These are phyloP conservation scores for Philonicus albiceps DNA, from an alignment of 2,888 invertebrate genomes.

Conservation along the genomic window DNA sequence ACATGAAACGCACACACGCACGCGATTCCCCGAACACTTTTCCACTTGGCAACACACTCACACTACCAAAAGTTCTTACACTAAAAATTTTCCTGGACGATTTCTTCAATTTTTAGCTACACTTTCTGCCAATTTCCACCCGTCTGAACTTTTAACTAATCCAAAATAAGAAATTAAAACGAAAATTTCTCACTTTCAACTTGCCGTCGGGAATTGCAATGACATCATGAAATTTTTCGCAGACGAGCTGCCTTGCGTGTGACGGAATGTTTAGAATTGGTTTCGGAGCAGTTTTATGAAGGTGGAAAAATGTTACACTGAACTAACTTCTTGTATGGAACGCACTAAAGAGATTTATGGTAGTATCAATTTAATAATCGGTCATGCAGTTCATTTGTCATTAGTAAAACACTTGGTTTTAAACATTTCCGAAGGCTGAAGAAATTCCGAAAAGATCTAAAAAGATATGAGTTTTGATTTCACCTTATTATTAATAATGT, in stretches of 20 bases:
- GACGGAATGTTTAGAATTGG: slow-evolving; percentile 48
- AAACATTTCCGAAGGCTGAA: background rate
- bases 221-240: slow-evolving; percentile 45
- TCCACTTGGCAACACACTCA: slow-evolving; percentile 40
- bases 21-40: background rate
- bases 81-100: slow-evolving; percentile 23
- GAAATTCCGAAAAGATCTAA: background rate
- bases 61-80: slow-evolving; percentile 27
- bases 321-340: background rate
- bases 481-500: background rate
- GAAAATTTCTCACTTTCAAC: slow-evolving; percentile 32
- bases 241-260: slow-evolving; percentile 37
- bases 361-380: background rate
- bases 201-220: slow-evolving; percentile 40
- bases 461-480: background rate
- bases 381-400: background rate
- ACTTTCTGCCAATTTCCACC: background rate
- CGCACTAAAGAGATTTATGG: background rate
- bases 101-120: slow-evolving; percentile 1
- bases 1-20: background rate
- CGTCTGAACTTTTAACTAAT: slow-evolving; percentile 17
- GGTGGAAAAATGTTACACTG: background rate
- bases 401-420: background rate
- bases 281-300: slow-evolving; percentile 6
- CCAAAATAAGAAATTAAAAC: slow-evolving; percentile 41